phyloP scores from a whole-genome alignment of 2,797 vertebrate species.

The Erithacus rubecula region DNA sequence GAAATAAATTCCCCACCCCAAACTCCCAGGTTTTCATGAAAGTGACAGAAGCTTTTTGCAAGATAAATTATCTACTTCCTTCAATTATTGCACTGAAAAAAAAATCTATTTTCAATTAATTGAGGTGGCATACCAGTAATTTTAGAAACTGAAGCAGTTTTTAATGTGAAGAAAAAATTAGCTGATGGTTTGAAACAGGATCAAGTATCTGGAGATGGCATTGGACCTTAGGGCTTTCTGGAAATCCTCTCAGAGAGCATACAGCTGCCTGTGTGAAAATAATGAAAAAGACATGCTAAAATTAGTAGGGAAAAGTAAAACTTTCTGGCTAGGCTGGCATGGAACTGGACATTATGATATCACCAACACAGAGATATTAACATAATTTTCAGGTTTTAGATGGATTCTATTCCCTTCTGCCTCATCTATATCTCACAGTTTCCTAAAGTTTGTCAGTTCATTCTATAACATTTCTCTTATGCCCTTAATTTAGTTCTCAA shows the following conservation, averaged over 20 bases:
- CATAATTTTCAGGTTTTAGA: not conserved
- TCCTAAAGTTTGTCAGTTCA: not conserved
- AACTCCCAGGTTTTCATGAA: not conserved
- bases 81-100: not conserved
- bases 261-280: constrained; percentile 37
- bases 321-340: not conserved
- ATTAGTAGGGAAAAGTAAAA: not conserved
- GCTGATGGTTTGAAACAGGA: constrained; percentile 16
- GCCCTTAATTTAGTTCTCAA: not conserved
- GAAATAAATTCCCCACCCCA: not conserved
- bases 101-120: not conserved
- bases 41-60: not conserved
- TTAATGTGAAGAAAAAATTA: constrained; percentile 28
- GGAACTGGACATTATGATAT: not conserved
- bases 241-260: constrained; percentile 27
- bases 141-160: not conserved
- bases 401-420: not conserved
- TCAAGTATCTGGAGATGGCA: constrained; percentile 23
- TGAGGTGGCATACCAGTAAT: not conserved
- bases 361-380: not conserved
- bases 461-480: not conserved
- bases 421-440: not conserved
- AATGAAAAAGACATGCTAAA: constrained; percentile 23
- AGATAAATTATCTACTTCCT: not conserved
- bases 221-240: constrained; percentile 39